Evolutionary conservation across 2,888 invertebrate species (phyloP).

Genomic region (Lottia scabra): DNA sequence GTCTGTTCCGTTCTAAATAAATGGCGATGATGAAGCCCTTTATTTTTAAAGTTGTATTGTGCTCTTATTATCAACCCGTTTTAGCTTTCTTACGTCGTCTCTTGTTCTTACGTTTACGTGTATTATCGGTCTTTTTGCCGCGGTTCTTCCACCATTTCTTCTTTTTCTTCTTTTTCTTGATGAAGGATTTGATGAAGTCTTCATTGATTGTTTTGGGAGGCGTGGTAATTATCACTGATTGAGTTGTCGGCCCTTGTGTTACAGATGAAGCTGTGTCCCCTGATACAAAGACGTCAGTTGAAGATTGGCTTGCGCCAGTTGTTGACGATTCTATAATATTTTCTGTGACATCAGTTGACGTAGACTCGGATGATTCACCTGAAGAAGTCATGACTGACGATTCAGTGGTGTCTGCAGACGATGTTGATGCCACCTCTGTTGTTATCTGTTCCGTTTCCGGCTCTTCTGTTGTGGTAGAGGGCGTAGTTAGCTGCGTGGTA

Average conservation of each 20-base stretch:
- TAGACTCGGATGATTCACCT: not conserved
- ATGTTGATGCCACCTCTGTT: not conserved
- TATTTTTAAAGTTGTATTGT: too few relatives aligned
- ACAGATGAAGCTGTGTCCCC: not conserved
- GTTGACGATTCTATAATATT: not conserved
- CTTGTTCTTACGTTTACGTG: not conserved
- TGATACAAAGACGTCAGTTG: not conserved
- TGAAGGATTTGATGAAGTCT: not conserved
- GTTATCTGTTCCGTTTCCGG: not conserved
- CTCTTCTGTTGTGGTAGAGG: not conserved
- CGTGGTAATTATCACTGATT: not conserved
- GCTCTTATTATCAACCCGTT: not conserved
- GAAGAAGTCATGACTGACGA: not conserved
- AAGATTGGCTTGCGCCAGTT: not conserved
- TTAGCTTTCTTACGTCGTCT: not conserved
- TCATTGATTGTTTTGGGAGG: not conserved
- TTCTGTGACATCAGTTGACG: not conserved
- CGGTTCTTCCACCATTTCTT: not conserved
- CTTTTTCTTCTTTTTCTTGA: not conserved
- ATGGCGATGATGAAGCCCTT: too few relatives aligned
- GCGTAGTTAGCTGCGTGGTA: not conserved
- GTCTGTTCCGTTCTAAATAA: too few relatives aligned
- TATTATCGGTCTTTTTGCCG: not conserved
- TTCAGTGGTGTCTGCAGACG: not conserved
- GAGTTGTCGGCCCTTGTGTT: not conserved